Conservation (phyloP, 2,113 vertebrate genomes). For the Carlito syrichta region DNA sequence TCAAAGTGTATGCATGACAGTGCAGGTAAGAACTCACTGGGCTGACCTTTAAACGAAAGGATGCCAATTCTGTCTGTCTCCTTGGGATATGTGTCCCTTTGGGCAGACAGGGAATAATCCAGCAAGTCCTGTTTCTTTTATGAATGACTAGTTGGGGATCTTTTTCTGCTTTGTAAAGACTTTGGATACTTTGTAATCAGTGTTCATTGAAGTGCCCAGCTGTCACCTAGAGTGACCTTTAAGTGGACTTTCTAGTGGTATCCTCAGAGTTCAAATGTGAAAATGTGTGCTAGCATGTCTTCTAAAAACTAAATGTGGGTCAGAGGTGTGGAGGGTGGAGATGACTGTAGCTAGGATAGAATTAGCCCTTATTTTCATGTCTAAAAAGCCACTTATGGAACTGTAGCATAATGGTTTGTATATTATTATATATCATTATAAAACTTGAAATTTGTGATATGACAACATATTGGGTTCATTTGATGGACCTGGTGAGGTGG, state of each 20-base stretch:
- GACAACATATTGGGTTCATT: neutral
- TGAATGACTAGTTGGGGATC: neutral
- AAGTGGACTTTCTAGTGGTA: neutral
- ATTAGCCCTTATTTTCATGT: neutral
- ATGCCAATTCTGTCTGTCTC: neutral
- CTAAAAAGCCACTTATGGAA: neutral
- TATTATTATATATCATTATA: neutral
- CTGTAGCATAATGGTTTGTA: neutral
- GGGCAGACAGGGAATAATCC: neutral
- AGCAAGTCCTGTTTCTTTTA: neutral
- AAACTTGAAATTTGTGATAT: neutral
- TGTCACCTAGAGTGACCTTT: neutral
- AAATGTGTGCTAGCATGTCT: accelerated
- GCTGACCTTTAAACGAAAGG: neutral
- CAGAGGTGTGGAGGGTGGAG: neutral
- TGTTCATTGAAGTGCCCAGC: neutral
- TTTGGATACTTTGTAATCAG: neutral
- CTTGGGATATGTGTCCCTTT: neutral
- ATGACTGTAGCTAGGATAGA: neutral
- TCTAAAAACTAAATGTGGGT: neutral
- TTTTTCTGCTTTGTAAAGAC: neutral
- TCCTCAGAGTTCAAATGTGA: neutral
- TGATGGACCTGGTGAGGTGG: neutral
- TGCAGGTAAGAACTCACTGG: constrained; percentile 73
- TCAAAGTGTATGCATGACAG: constrained; percentile 83